Base-by-base conservation (phyloP, 37 sponge, comb jelly and placozoan genomes). In the Chondrilla cf. caribensis region DNA sequence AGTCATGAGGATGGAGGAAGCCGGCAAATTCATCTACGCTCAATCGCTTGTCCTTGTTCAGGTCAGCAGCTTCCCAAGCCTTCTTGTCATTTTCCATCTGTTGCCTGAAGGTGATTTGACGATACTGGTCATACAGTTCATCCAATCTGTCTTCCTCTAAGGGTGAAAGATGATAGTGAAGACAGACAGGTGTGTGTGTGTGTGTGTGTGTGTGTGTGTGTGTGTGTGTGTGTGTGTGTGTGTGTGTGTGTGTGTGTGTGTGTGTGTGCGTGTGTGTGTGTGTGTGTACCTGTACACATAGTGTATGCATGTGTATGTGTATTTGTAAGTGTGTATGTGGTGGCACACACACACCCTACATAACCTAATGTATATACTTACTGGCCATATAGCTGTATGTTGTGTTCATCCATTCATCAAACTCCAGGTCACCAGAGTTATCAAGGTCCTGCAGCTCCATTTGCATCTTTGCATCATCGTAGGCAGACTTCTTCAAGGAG, bases 1-100 rank as follows among this genome's bases (percentile, higher is more conserved):
- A 77, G 54, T 87, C 84, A 25, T 83, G 54, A 24, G 89, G 89
- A 43, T 86, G 85, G 22, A 89, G 72, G 58, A 51, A 89, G 33
- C 54, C 55, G 2, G 70, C 43, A 32, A 62, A 87, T 54, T 89
- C 89, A 2, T 89, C 85, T 7, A 31, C 25, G 54, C 15, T 28
- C 32, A 89, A 54, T 36, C 60, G 29, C n/a, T 40, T 40, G 29
- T 89, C 89, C 17, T 19, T 31, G 38, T 89, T 81, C 35, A 24
- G 33, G 38, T 89, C 89, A 65, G 89, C 89, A 2, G 36, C 6
- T 9, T 2, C 64, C 43, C 43, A 84, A 3, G 47, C 25, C 25
- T 58, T 58, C 64, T 28, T 72, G 43, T 84, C 84, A 28, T 65
- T 58, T 24, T n/a, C 78, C 0, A 77, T 58, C 32, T 84, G 78